These are phyloP conservation scores for Sturmia bella DNA, from an alignment of 2,888 invertebrate genomes.

Conservation along the genomic window DNA sequence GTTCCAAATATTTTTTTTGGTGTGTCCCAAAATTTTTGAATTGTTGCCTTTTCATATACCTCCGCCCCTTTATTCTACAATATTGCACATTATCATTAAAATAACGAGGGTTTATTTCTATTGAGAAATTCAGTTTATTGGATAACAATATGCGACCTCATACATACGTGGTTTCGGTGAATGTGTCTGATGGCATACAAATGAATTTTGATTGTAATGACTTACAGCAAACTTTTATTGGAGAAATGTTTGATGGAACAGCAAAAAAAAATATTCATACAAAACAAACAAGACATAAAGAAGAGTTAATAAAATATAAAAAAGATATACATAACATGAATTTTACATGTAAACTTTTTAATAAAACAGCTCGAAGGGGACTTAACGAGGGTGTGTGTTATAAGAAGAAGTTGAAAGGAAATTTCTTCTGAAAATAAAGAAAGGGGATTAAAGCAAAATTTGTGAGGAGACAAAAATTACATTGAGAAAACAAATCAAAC, in stretches of 20 bases:
- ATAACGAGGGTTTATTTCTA: constrained; percentile 53
- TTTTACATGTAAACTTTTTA: too few relatives aligned
- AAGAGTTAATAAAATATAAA: background rate
- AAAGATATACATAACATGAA: too few relatives aligned
- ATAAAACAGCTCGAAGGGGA: too few relatives aligned
- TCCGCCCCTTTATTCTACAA: constrained; percentile 17
- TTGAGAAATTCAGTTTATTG: constrained; percentile 67
- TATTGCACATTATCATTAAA: constrained; percentile 56
- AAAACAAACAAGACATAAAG: background rate
- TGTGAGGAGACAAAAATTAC: too few relatives aligned
- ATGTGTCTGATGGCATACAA: constrained; percentile 20
- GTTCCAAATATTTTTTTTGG: background rate
- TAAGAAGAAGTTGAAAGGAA: too few relatives aligned
- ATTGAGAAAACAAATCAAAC: too few relatives aligned
- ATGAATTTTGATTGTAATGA: constrained; percentile 47
- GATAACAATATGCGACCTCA: constrained; percentile 66
- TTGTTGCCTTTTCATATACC: constrained; percentile 32
- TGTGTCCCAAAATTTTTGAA: constrained; percentile 31
- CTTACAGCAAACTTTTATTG: background rate
- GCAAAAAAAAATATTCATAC: background rate
- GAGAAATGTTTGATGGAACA: too few relatives aligned
- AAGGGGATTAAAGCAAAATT: too few relatives aligned
- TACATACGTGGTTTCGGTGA: background rate
- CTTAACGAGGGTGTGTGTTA: too few relatives aligned
- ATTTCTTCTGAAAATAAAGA: too few relatives aligned